Percentiles rank a stretch among this genome's conserved stretches.
phyloP scores from a whole-genome alignment of 2,888 invertebrate genomes.

The Belgica antarctica region DNA sequence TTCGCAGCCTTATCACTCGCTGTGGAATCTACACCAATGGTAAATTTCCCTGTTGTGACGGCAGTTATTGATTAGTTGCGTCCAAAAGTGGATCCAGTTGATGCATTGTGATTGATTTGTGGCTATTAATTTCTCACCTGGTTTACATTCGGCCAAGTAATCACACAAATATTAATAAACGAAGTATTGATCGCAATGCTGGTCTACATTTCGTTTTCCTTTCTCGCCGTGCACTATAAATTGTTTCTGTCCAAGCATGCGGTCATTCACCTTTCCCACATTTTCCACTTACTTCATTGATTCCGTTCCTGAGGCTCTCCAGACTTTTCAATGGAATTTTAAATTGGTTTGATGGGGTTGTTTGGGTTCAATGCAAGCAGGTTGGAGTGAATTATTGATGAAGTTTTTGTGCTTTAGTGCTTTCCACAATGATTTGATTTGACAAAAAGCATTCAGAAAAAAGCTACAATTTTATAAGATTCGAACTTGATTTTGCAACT shows the following conservation, averaged over 20 bases:
- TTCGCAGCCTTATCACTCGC: constrained; percentile 54
- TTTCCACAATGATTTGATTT: too few relatives aligned
- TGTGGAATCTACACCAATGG: constrained; percentile 56
- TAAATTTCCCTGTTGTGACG: constrained; percentile 47
- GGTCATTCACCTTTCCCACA: constrained; percentile 10
- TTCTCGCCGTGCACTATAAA: background rate
- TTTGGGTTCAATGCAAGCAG: too few relatives aligned
- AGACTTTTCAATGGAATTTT: too few relatives aligned
- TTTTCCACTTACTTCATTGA: background rate
- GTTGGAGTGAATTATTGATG: too few relatives aligned
- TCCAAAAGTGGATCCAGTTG: background rate
- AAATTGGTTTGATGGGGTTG: too few relatives aligned
- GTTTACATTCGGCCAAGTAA: constrained; percentile 16
- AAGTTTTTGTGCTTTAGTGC: too few relatives aligned
- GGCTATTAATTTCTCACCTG: background rate
- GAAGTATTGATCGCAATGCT: constrained; percentile 8
- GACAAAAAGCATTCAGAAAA: too few relatives aligned
- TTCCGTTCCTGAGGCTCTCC: background rate
- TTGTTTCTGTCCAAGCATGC: background rate
- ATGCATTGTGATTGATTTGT: background rate
- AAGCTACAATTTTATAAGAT: too few relatives aligned
- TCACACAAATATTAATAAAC: constrained; percentile 2
- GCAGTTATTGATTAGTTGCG: background rate
- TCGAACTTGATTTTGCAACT: too few relatives aligned
- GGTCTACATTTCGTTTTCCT: constrained; percentile 23